phyloP scores from a whole-genome alignment of 2,888 invertebrate genomes.

The Parelbella ahira region DNA sequence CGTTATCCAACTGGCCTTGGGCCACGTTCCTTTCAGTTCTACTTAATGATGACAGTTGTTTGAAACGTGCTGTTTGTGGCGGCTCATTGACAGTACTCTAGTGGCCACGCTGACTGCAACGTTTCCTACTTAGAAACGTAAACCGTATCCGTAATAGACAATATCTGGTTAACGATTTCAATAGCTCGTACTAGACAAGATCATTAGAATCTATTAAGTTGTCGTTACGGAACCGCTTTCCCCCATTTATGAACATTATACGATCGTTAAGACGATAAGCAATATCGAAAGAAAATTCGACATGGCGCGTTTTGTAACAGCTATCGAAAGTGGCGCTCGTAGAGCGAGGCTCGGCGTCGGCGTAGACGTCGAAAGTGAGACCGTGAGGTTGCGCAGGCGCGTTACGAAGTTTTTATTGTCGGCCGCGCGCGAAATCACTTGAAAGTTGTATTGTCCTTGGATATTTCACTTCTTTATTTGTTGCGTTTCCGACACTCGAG shows the following conservation, averaged over 20 bases:
- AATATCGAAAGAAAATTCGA: conserved; percentile 73
- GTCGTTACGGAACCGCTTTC: conserved; percentile 27
- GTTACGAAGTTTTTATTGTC: conserved; percentile 79
- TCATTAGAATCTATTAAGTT: conserved; percentile 22
- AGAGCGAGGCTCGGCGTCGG: conserved; percentile 51
- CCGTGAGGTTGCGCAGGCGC: conserved; percentile 77
- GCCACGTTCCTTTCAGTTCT: conserved; percentile 73
- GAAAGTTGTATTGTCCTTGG: conserved; percentile 80
- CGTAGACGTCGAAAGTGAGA: conserved; percentile 74
- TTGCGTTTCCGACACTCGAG: conserved; percentile 72
- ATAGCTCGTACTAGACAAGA: conserved; percentile 9
- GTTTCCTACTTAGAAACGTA: conserved; percentile 35
- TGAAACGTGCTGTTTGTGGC: conserved; percentile 66
- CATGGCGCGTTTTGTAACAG: conserved; percentile 71
- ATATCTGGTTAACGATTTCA: conserved; percentile 12
- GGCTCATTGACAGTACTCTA: conserved; percentile 50
- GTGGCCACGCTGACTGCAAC: conserved; percentile 51
- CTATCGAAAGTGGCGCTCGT: conserved; percentile 68
- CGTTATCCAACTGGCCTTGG: conserved; percentile 77
- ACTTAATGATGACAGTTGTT: conserved; percentile 75
- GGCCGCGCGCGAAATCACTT: conserved; percentile 79
- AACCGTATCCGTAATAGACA: conserved; percentile 5
- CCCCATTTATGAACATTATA: conserved; percentile 27
- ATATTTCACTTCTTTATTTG: conserved; percentile 78
- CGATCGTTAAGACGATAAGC: conserved; percentile 34